Evolutionary conservation across 2,797 vertebrate genomes (phyloP).

Genomic region (Coilia nasus): DNA sequence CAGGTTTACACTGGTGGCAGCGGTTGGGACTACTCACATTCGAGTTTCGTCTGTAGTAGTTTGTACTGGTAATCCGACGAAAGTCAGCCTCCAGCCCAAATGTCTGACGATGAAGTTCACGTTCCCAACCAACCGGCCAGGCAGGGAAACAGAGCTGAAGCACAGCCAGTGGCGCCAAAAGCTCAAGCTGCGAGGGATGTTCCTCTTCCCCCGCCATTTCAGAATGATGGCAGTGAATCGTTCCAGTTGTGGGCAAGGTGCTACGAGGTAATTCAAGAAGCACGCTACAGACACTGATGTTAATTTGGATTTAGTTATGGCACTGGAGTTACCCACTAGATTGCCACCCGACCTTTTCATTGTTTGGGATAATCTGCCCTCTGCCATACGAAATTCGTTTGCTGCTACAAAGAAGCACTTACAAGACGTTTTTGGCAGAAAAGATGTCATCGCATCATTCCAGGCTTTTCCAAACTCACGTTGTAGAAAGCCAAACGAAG

Average conservation of each 20-base stretch:
- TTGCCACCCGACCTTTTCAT: slow-evolving; percentile 17
- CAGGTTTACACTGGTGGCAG: slow-evolving; percentile 30
- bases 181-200: neutral
- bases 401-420: slow-evolving; percentile 12
- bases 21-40: neutral
- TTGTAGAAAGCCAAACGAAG: slow-evolving; percentile 27
- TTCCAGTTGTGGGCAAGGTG: slow-evolving; percentile 27
- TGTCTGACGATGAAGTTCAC: too few species aligned
- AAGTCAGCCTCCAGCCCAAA: neutral
- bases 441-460: slow-evolving; percentile 30
- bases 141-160: too few species aligned
- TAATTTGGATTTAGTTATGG: slow-evolving; percentile 32
- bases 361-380: slow-evolving; percentile 38
- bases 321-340: slow-evolving; percentile 27
- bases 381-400: slow-evolving; percentile 2
- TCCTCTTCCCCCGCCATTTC: slow-evolving; percentile 4
- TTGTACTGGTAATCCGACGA: neutral
- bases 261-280: slow-evolving; percentile 34
- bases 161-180: neutral
- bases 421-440: slow-evolving; percentile 27
- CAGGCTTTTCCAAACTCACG: slow-evolving; percentile 31
- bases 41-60: slow-evolving; percentile 16
- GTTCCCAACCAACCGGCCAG: too few species aligned
- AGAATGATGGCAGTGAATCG: slow-evolving; percentile 9
- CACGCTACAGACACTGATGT: slow-evolving; percentile 18